Percentiles rank a stretch among this genome's conserved stretches.
These are phyloP conservation scores for Papilio polytes DNA, from an alignment of 1,140 invertebrate genomes.

Conservation along the genomic window DNA sequence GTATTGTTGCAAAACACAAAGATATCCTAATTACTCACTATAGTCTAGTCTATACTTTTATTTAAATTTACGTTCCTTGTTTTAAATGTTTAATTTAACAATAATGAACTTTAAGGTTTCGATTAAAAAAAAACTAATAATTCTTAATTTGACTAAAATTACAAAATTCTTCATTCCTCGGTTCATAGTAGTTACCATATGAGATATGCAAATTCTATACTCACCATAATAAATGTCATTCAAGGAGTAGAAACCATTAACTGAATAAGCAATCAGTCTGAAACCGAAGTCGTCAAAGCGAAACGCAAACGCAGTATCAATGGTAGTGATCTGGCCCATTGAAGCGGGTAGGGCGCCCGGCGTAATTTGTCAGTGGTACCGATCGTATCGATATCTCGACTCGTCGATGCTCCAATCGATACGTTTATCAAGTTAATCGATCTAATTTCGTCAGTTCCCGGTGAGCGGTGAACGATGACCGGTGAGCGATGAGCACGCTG, in stretches of 20 bases:
- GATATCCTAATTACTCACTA: not conserved
- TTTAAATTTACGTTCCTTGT: not conserved
- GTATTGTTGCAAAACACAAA: not conserved
- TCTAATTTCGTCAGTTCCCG: slow-evolving; percentile 72
- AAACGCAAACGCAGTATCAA: slow-evolving; percentile 27
- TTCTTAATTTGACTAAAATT: too few species aligned
- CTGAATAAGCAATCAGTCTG: slow-evolving; percentile 28
- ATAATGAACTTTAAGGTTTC: too few species aligned
- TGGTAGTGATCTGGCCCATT: slow-evolving; percentile 1
- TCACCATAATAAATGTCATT: not conserved
- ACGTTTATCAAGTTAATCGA: slow-evolving; percentile 71
- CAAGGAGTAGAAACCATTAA: slow-evolving; percentile 24
- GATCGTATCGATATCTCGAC: slow-evolving; percentile 49
- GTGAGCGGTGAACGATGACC: slow-evolving; percentile 54
- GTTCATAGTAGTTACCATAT: not conserved
- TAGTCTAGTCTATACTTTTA: too few species aligned
- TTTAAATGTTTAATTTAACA: not conserved
- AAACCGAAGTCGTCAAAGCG: slow-evolving; percentile 14
- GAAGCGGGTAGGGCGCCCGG: slow-evolving; percentile 32
- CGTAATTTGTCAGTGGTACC: slow-evolving; percentile 70
- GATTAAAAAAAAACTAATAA: too few species aligned
- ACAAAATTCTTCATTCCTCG: not conserved
- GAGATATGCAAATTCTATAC: not conserved
- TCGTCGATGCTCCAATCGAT: slow-evolving; percentile 55
- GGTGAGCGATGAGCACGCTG: slow-evolving; percentile 71